Percentiles rank a stretch among this genome's conserved stretches.
phyloP scores from a whole-genome alignment of 2,888 invertebrate species.

The Elmis aenea region DNA sequence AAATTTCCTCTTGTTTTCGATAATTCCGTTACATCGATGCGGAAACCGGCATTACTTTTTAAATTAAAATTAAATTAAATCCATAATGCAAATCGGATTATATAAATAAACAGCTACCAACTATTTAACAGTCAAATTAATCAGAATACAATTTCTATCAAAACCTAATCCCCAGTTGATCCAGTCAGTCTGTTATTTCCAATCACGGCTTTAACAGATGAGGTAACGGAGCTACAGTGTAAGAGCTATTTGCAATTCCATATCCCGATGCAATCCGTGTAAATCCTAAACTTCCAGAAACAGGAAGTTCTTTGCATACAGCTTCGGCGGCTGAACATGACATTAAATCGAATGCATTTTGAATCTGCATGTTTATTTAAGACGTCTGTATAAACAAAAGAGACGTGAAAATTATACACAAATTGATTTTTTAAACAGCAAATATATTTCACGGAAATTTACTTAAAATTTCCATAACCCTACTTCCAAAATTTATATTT shows the following conservation, averaged over 20 bases:
- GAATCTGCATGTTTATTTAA: slow-evolving; percentile 13
- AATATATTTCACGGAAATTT: no score
- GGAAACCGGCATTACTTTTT: no score
- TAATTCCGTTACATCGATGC: no score
- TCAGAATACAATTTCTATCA: neutral
- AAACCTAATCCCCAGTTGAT: neutral
- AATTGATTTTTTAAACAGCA: no score
- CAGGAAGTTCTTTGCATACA: slow-evolving; percentile 22
- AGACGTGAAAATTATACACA: no score
- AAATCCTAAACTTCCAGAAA: slow-evolving; percentile 17
- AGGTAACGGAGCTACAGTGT: slow-evolving; percentile 5
- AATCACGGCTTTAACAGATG: slow-evolving; percentile 3
- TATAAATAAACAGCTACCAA: no score
- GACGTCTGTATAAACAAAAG: no score
- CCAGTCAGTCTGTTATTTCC: neutral
- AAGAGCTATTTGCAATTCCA: slow-evolving; percentile 6
- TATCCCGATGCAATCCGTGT: slow-evolving; percentile 11
- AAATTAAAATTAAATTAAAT: no score
- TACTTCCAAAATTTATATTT: no score
- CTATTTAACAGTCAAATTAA: neutral
- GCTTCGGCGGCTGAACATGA: slow-evolving; percentile 21
- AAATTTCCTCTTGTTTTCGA: no score
- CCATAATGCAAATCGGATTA: no score
- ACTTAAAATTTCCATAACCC: no score
- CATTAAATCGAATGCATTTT: slow-evolving; percentile 24